These are phyloP conservation scores for Oeneis ivallda DNA, from an alignment of 2,888 invertebrate species.

Conservation along the genomic window DNA sequence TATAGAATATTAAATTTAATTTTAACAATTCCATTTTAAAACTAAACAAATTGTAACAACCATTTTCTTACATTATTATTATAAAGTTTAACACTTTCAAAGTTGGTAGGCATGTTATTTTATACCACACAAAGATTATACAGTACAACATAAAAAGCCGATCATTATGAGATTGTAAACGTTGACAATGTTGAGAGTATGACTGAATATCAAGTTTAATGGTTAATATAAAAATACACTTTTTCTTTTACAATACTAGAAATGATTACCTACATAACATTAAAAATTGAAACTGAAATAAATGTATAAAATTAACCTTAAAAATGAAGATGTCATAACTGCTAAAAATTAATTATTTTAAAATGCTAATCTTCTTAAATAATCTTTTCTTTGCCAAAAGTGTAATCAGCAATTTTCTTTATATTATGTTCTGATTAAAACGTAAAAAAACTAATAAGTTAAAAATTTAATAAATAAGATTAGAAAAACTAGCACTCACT, in stretches of 20 bases:
- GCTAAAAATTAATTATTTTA: not conserved
- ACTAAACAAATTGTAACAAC: conserved; percentile 67
- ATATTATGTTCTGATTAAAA: not conserved
- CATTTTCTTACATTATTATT: conserved; percentile 50
- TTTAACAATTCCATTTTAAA: conserved; percentile 68
- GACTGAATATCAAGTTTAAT: conserved; percentile 3
- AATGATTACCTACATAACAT: not conserved
- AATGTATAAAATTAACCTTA: not conserved
- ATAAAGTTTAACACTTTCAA: conserved; percentile 41
- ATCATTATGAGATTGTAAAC: not conserved
- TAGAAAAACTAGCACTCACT: conserved; percentile 12
- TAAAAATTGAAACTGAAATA: not conserved
- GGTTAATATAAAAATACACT: conserved; percentile 24
- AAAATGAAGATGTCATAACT: not conserved
- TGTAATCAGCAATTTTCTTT: too few species aligned
- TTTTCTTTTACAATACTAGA: not conserved
- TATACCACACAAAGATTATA: conserved; percentile 25
- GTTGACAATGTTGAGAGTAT: conserved; percentile 4
- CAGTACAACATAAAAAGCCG: conserved; percentile 7
- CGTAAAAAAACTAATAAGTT: not conserved
- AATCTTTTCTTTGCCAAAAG: not conserved
- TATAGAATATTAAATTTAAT: conserved; percentile 72
- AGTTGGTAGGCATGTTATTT: conserved; percentile 37
- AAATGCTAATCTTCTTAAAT: not conserved
- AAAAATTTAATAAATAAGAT: not conserved